These are phyloP conservation scores for Corbicula japonica DNA, from an alignment of 2,888 invertebrate species.

Conservation along the genomic window DNA sequence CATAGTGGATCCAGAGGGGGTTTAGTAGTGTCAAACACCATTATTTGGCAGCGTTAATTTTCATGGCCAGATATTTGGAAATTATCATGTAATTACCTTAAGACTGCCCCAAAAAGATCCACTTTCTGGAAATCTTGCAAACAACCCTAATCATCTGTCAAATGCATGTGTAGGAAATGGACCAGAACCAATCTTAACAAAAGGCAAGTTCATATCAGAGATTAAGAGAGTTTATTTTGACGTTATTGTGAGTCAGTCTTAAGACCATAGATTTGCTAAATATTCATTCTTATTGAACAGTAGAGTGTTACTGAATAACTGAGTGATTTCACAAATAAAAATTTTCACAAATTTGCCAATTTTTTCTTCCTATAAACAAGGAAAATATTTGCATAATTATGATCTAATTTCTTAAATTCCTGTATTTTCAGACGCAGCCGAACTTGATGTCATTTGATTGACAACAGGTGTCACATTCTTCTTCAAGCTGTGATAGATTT, in stretches of 20 bases:
- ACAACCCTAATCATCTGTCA: no score
- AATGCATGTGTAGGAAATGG: no score
- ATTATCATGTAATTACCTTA: no score
- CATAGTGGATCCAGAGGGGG: no score
- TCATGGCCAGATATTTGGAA: no score
- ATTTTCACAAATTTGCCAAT: neutral
- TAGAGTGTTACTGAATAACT: neutral
- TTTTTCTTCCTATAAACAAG: neutral
- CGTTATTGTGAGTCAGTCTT: neutral
- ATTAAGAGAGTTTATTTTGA: no score
- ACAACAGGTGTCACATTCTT: constrained; percentile 5
- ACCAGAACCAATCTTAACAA: no score
- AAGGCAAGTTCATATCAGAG: no score
- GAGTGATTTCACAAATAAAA: neutral
- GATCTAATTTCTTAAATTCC: neutral
- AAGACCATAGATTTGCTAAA: neutral
- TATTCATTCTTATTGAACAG: neutral
- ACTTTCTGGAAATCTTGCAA: no score
- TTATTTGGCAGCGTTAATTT: no score
- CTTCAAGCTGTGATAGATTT: constrained; percentile 51
- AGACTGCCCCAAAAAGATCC: no score
- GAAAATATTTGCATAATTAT: neutral
- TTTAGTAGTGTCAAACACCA: no score
- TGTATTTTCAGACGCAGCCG: constrained; percentile 57
- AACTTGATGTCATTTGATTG: constrained; percentile 68